Evolutionary conservation across 2,888 invertebrate species (phyloP).

Genomic region (Heteromyza rotundicornis): DNA sequence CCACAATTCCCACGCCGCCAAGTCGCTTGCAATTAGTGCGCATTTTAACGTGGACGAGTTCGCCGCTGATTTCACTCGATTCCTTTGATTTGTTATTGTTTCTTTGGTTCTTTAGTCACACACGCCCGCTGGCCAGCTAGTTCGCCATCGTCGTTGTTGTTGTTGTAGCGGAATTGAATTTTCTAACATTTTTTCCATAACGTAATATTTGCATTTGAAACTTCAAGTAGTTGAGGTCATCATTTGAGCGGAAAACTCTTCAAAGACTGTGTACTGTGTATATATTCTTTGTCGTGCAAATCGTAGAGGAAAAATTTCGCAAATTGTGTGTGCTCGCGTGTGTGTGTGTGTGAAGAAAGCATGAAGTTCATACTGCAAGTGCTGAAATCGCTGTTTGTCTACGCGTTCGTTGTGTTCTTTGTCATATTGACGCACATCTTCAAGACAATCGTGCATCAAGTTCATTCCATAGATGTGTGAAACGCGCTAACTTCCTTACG

Average conservation of each 20-base stretch:
- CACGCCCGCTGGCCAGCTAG: background rate
- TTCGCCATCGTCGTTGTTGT: too few relatives aligned
- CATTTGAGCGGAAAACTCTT: too few relatives aligned
- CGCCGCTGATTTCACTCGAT: conserved; percentile 25
- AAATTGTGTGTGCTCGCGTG: background rate
- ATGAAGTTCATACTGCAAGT: conserved; percentile 40
- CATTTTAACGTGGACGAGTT: conserved; percentile 34
- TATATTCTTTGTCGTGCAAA: too few relatives aligned
- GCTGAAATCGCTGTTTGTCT: conserved; percentile 35
- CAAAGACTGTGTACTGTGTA: background rate
- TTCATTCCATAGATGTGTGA: conserved; percentile 35
- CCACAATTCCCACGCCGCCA: background rate
- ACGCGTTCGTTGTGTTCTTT: conserved; percentile 41
- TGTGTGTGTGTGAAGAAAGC: too few relatives aligned
- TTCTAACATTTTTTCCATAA: too few relatives aligned
- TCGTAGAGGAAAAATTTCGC: background rate
- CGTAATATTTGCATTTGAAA: too few relatives aligned
- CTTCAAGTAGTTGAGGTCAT: too few relatives aligned
- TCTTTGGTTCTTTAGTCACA: too few relatives aligned
- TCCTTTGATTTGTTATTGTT: conserved; percentile 9
- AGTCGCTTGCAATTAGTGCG: conserved; percentile 32
- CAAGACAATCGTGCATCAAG: conserved; percentile 33
- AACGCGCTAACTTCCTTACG: too few relatives aligned
- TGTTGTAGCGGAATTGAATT: too few relatives aligned
- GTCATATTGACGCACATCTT: conserved; percentile 36